Evolutionary conservation across 2,113 vertebrate genomes (phyloP).

Genomic region (Pionites leucogaster): DNA sequence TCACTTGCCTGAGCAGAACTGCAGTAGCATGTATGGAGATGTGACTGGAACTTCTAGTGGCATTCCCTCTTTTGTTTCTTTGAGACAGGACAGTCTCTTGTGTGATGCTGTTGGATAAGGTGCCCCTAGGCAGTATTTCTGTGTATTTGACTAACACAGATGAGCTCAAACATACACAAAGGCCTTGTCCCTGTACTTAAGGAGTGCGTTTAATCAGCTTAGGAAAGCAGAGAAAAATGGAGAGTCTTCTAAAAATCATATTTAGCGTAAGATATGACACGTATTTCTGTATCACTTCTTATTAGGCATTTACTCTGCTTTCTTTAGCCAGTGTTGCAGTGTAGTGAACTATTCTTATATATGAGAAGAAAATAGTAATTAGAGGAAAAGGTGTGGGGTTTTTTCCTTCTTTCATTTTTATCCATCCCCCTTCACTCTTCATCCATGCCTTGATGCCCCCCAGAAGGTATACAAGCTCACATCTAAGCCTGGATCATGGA

Average conservation of each 20-base stretch:
- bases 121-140: slow-evolving; percentile 1
- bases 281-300: neutral
- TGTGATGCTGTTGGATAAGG: neutral
- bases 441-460: neutral
- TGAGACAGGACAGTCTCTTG: neutral
- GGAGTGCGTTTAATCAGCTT: neutral
- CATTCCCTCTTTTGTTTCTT: neutral
- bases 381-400: accelerated
- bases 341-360: neutral
- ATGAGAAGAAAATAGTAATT: neutral
- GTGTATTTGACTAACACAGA: neutral
- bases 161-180: neutral
- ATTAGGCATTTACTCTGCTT: neutral
- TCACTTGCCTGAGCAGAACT: neutral
- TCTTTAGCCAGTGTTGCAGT: neutral
- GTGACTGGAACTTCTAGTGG: neutral
- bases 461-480: neutral
- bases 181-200: neutral
- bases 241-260: neutral
- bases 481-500: neutral
- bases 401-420: accelerated
- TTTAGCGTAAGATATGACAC: neutral
- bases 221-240: neutral
- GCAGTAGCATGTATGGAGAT: neutral
- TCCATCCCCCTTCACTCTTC: neutral